Base-by-base conservation (phyloP, 2,888 invertebrate species). In the Drosophila mimica region DNA sequence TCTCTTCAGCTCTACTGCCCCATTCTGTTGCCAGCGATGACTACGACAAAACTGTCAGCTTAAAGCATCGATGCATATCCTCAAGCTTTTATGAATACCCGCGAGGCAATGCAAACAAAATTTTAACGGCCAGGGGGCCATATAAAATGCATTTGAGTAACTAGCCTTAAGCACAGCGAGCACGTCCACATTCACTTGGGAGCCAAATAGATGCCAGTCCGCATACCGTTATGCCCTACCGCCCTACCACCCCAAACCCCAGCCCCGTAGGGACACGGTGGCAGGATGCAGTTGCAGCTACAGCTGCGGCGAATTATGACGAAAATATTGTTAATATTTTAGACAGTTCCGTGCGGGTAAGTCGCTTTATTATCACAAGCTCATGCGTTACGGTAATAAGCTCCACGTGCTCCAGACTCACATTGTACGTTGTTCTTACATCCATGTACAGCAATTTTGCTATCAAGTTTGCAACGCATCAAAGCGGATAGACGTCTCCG, bases 91-190 rank as follows among this genome's bases (percentile, higher is more conserved):
- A 88, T 85, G 87, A 88, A 81, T 67, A 59, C 83, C 83, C 88
- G 66, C 74, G 71, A 70, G 86, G 71, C 78, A 60, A 88, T 71
- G 76, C 81, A 70, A 88, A 85, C 88, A 76, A 54, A 62, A 62
- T 65, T 67, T 71, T 70, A 80, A 88, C 82, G 70, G 72, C 80
- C 82, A 88, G 78, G 78, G 86, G 74, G 81, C 88, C 87, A 74
- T 75, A 86, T 88, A 88, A 85, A 85, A 86, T 86, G 87, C 88
- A 85, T 79, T 88, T 71, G 72, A 77, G 79, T 83, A 78, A 81
- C 88, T 81, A 83, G 86, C 87, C 86, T 86, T 78, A 81, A 79
- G 53, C 89, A 75, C 75, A 65, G 73, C 56, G 61, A 79, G 61
- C 82, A 73, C 89, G 80, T 77, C 83, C 87, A 82, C 87, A 76